Conservation (phyloP, 2,797 vertebrate species). For the Crax fasciolata region DNA sequence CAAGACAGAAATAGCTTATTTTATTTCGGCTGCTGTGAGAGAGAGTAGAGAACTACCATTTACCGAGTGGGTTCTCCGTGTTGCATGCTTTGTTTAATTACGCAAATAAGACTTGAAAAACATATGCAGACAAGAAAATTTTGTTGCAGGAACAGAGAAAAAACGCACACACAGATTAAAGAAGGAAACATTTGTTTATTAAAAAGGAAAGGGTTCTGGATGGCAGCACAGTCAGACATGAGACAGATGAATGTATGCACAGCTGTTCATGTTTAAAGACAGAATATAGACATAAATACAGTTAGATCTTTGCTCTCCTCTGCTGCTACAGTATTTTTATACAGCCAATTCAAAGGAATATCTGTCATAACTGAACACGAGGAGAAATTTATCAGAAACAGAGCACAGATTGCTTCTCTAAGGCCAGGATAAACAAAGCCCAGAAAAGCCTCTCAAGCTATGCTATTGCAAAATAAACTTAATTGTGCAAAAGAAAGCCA, state of each 20-base stretch:
- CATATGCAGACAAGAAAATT: conserved; percentile 61
- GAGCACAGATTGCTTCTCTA: conserved; percentile 60
- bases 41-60: background rate
- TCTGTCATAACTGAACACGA: conserved; percentile 77
- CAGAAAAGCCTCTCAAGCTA: conserved; percentile 67
- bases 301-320: conserved; percentile 75
- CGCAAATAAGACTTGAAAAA: conserved; percentile 67
- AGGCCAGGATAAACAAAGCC: conserved; percentile 78
- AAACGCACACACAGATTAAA: conserved; percentile 69
- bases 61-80: background rate
- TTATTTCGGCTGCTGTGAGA: conserved; percentile 28
- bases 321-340: conserved; percentile 80
- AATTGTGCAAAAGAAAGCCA: conserved; percentile 61
- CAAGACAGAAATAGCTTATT: conserved; percentile 42
- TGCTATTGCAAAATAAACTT: conserved; percentile 72
- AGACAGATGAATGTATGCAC: conserved; percentile 78
- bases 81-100: conserved; percentile 72
- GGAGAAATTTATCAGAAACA: conserved; percentile 81
- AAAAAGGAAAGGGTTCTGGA: conserved; percentile 75
- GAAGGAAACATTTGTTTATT: conserved; percentile 76
- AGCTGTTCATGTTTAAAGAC: conserved; percentile 84
- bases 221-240: conserved; percentile 63
- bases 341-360: conserved; percentile 79
- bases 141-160: conserved; percentile 62
- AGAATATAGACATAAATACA: conserved; percentile 81